Evolutionary conservation across 2,888 invertebrate genomes (phyloP).

Genomic region (Zaprionus obscuricornis): DNA sequence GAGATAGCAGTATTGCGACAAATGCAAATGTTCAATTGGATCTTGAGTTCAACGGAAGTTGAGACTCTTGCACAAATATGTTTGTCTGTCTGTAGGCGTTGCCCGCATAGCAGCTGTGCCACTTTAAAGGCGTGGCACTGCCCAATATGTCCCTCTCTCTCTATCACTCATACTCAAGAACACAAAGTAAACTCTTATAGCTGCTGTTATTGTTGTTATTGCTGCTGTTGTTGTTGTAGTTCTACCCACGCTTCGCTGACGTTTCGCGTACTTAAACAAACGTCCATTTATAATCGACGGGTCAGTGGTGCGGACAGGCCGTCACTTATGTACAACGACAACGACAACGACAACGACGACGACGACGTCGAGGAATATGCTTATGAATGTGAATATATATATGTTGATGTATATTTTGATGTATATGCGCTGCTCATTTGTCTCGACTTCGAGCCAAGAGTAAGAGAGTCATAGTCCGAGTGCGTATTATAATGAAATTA

Average conservation of each 20-base stretch:
- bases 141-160: constrained; percentile 21
- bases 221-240: too few relatives aligned
- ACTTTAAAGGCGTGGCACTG: constrained; percentile 52
- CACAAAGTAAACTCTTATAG: neutral
- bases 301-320: constrained; percentile 72
- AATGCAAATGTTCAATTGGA: constrained; percentile 67
- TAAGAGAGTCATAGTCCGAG: too few relatives aligned
- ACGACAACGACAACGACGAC: too few relatives aligned
- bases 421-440: neutral
- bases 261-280: constrained; percentile 70
- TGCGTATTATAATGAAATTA: constrained; percentile 79
- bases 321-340: constrained; percentile 58
- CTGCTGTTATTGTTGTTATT: too few relatives aligned
- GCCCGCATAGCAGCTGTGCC: constrained; percentile 69
- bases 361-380: too few relatives aligned
- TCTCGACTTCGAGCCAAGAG: constrained; percentile 3
- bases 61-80: constrained; percentile 1
- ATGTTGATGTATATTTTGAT: too few relatives aligned
- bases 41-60: constrained; percentile 58
- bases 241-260: constrained; percentile 63
- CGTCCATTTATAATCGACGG: constrained; percentile 75
- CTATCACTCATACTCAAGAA: neutral
- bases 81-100: constrained; percentile 50
- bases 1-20: constrained; percentile 37
- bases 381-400: constrained; percentile 10